Conservation (phyloP, 1,140 invertebrate genomes). For the Drosophila sp. region DNA sequence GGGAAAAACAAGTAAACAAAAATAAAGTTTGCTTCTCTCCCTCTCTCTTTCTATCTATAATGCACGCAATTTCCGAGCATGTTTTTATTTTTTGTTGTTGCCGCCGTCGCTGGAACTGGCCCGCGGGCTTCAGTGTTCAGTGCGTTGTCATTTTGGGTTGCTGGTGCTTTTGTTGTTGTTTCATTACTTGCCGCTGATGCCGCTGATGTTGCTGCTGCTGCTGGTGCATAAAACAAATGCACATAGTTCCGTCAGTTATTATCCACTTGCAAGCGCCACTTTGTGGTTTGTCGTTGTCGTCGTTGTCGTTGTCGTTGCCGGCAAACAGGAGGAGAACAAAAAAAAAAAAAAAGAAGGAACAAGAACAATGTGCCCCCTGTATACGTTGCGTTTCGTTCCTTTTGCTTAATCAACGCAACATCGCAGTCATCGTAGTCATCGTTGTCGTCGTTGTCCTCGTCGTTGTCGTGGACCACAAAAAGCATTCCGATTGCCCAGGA, state of each 20-base stretch:
- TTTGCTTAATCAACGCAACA: slow-evolving; percentile 69
- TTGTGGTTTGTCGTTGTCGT: slow-evolving; percentile 37
- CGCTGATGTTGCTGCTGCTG: slow-evolving; percentile 58
- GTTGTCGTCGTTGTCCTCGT: slow-evolving; percentile 13
- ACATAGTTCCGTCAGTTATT: slow-evolving; percentile 77
- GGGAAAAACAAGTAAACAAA: slow-evolving; percentile 13
- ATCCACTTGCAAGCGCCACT: slow-evolving; percentile 71
- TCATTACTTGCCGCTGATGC: neutral
- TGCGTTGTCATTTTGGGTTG: slow-evolving; percentile 69
- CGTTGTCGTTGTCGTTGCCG: neutral
- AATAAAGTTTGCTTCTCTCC: slow-evolving; percentile 4
- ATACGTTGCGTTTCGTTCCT: slow-evolving; percentile 42
- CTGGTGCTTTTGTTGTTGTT: slow-evolving; percentile 7
- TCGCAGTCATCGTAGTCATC: slow-evolving; percentile 18
- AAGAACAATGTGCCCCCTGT: slow-evolving; percentile 63
- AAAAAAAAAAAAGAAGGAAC: slow-evolving; percentile 37
- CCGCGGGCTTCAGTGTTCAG: slow-evolving; percentile 46
- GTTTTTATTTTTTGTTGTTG: slow-evolving; percentile 43
- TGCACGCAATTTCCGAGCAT: slow-evolving; percentile 71
- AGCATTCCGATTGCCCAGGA: slow-evolving; percentile 76
- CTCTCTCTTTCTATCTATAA: slow-evolving; percentile 36
- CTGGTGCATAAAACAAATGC: slow-evolving; percentile 75
- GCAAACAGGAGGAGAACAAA: neutral
- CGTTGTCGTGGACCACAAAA: slow-evolving; percentile 68
- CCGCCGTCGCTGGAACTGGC: slow-evolving; percentile 23